Base-by-base conservation (phyloP, 1,140 invertebrate species). In the Solenopsis fugax region DNA sequence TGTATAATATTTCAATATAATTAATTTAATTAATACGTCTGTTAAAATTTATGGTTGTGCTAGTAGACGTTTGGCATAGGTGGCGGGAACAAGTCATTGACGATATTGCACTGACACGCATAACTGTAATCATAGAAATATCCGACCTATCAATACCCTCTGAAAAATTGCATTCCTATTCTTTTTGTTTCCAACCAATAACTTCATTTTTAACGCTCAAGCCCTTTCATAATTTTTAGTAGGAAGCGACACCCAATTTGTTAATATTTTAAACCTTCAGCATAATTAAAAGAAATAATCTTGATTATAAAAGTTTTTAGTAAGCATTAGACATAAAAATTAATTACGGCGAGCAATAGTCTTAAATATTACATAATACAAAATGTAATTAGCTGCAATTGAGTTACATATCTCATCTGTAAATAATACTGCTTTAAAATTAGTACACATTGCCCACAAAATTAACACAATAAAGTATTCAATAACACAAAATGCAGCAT, bases 21-120 rank as follows among this genome's bases (percentile, higher is more conserved):
- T 54, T 76, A 60, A 76, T 62, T 72, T 60, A 21, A 67, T 45
- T 65, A 85, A 75, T 85, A 75, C 18, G 58, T 37, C 16, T 18
- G 24, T 76, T 71, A 56, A 90, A 75, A 82, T 89, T 85, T 93
- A 93, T 92, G 91, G 92, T 92, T 91, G 86, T 92, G 93, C 87
- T 87, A 91, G 91, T 90, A 87, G 90, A 91, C 88, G 72, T 88
- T 89, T 89, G 87, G 80, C 86, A 80, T 92, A 88, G 88, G 95
- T 94, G 96, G 96, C 93, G 98, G 98, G 96, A 98, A 98, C 95
- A 98, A 97, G 95, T 98, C 98, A 97, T 98, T 97, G 96, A 98
- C 97, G 96, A 98, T 97, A 96, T 97, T 96, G 96, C 97, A 98
- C 96, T 98, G 98, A 96, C 97, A 97, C 96, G 97, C 96, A 96